These are phyloP conservation scores for Agrilus planipennis DNA, from an alignment of 1,140 invertebrate genomes.

Conservation along the genomic window DNA sequence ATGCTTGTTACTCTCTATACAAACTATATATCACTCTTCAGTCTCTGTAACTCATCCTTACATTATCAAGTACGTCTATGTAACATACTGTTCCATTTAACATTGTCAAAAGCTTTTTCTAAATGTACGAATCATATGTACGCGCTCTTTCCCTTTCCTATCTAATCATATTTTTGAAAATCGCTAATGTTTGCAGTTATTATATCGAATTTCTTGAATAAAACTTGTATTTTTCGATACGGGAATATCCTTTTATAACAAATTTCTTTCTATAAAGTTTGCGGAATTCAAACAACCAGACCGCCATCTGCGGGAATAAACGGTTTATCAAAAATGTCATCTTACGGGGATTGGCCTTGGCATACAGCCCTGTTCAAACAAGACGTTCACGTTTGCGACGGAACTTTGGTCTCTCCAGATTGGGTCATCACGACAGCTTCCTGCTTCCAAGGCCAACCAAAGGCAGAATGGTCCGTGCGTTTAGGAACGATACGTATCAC, in stretches of 20 bases:
- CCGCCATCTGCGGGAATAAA: slow-evolving; percentile 34
- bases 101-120: too few relatives aligned
- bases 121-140: too few relatives aligned
- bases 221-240: neutral
- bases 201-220: too few relatives aligned
- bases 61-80: too few relatives aligned
- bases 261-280: slow-evolving; percentile 41
- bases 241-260: neutral
- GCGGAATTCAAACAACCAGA: slow-evolving; percentile 59
- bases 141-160: too few relatives aligned
- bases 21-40: too few relatives aligned
- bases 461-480: slow-evolving; percentile 71
- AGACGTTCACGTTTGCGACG: slow-evolving; percentile 79
- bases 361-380: slow-evolving; percentile 71
- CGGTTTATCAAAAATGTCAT: slow-evolving; percentile 53
- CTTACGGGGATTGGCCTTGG: slow-evolving; percentile 82
- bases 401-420: slow-evolving; percentile 60
- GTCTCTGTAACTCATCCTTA: too few relatives aligned
- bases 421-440: slow-evolving; percentile 82
- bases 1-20: too few relatives aligned
- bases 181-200: too few relatives aligned
- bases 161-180: neutral
- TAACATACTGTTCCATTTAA: too few relatives aligned
- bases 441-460: slow-evolving; percentile 79
- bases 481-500: slow-evolving; percentile 65